phyloP scores from a whole-genome alignment of 2,113 vertebrate genomes.

The Paedocypris sp. region DNA sequence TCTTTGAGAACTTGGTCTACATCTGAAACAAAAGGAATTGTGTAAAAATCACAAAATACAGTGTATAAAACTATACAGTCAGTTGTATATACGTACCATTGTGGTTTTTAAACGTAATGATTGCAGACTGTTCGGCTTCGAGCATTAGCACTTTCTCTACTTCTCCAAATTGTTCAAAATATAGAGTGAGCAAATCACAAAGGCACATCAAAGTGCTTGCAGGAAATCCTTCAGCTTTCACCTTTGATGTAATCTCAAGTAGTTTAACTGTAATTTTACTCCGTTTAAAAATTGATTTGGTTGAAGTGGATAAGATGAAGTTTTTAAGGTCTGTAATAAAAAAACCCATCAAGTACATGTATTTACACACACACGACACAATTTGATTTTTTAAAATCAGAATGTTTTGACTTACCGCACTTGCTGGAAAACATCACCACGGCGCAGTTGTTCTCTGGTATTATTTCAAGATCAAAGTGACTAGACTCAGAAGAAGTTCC shows the following conservation, averaged over 20 bases:
- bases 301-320: constrained; percentile 43
- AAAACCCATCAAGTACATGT: no score
- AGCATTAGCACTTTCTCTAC: constrained; percentile 43
- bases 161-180: constrained; percentile 68
- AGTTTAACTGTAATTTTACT: constrained; percentile 52
- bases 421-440: constrained; percentile 62
- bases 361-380: no score
- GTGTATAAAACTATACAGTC: no score
- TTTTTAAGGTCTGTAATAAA: no score
- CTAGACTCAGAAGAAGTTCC: constrained; percentile 31
- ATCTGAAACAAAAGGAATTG: constrained; percentile 34
- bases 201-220: constrained; percentile 26
- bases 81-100: constrained; percentile 61
- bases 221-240: constrained; percentile 65
- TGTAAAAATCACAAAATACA: neutral
- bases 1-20: constrained; percentile 33
- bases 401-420: constrained; percentile 63
- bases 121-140: constrained; percentile 58
- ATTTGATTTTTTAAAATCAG: no score
- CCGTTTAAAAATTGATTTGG: constrained; percentile 41
- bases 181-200: constrained; percentile 51
- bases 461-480: constrained; percentile 64
- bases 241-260: constrained; percentile 60
- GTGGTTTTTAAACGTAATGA: constrained; percentile 64
- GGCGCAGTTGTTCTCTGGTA: constrained; percentile 55